Percentiles rank a stretch among this genome's conserved stretches.
Evolutionary conservation across 2,113 vertebrate genomes (phyloP).

Genomic region (Pardalotus punctatus): DNA sequence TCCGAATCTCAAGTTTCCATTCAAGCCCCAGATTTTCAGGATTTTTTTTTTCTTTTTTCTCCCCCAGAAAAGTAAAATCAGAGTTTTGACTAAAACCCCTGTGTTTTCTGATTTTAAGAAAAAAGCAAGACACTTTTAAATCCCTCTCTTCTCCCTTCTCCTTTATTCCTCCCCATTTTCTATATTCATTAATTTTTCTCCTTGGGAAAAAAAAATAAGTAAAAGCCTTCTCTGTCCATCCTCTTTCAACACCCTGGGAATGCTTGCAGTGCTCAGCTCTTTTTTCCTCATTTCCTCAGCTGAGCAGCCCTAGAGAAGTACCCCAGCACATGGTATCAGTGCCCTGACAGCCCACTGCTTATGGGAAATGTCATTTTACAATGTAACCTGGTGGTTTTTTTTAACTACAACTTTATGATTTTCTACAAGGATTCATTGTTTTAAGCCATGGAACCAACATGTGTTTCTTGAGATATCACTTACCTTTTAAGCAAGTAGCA

Average conservation of each 20-base stretch:
- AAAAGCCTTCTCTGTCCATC: background rate
- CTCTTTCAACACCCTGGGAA: background rate
- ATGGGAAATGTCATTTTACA: slow-evolving; percentile 62
- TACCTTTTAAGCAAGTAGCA: slow-evolving; percentile 26
- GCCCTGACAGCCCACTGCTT: slow-evolving; percentile 16
- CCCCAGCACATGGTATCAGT: background rate
- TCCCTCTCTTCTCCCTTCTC: background rate
- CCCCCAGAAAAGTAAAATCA: background rate
- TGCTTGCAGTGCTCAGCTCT: background rate
- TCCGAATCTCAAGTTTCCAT: background rate
- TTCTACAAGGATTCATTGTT: slow-evolving; percentile 67
- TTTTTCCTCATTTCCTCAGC: slow-evolving; percentile 1
- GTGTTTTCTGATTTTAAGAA: background rate
- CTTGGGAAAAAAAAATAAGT: background rate
- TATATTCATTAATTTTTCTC: background rate
- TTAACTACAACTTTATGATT: background rate
- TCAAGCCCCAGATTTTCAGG: background rate
- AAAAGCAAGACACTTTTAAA: background rate
- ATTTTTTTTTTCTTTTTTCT: background rate
- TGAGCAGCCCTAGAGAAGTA: background rate
- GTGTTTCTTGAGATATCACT: slow-evolving; percentile 31
- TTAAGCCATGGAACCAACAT: background rate
- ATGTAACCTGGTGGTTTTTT: background rate
- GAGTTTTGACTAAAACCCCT: background rate
- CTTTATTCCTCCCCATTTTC: background rate